phyloP scores from a whole-genome alignment of 2,797 vertebrate genomes.

The Ibycter americanus region DNA sequence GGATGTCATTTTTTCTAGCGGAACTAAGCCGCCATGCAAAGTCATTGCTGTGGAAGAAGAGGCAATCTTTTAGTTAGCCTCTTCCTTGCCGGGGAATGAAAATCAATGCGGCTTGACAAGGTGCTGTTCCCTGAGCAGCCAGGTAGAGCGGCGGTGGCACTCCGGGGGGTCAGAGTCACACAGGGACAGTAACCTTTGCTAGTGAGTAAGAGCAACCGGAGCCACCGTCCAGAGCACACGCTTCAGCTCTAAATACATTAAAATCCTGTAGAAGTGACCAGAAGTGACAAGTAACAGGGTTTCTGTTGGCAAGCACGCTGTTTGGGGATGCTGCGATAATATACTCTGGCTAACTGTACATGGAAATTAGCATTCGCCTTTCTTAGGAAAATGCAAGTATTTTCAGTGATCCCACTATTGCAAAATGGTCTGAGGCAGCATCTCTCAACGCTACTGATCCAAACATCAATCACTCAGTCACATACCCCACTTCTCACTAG shows the following conservation, averaged over 20 bases:
- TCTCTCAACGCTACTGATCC: not conserved
- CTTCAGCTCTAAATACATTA: not conserved
- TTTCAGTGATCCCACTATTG: not conserved
- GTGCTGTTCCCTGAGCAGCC: not conserved
- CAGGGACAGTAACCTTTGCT: not conserved
- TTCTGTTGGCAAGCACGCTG: not conserved
- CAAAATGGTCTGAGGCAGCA: not conserved
- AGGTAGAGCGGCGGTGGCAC: not conserved
- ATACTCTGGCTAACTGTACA: not conserved
- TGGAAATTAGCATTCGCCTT: not conserved
- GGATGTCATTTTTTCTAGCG: not conserved
- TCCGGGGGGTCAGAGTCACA: too few relatives aligned
- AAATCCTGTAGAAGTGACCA: not conserved
- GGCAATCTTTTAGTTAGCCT: not conserved
- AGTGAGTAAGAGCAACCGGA: not conserved
- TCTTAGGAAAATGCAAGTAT: not conserved
- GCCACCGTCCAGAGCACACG: not conserved
- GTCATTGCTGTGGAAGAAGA: not conserved
- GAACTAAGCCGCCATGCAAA: not conserved
- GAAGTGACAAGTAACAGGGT: not conserved
- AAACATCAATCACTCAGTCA: not conserved
- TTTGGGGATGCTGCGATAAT: not conserved
- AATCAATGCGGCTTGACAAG: not conserved
- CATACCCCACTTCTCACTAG: not conserved
- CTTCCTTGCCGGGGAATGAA: not conserved